Percentiles rank a stretch among this genome's conserved stretches.
These are phyloP conservation scores for Anoura caudifer DNA, from an alignment of 2,113 vertebrate species.

Conservation along the genomic window DNA sequence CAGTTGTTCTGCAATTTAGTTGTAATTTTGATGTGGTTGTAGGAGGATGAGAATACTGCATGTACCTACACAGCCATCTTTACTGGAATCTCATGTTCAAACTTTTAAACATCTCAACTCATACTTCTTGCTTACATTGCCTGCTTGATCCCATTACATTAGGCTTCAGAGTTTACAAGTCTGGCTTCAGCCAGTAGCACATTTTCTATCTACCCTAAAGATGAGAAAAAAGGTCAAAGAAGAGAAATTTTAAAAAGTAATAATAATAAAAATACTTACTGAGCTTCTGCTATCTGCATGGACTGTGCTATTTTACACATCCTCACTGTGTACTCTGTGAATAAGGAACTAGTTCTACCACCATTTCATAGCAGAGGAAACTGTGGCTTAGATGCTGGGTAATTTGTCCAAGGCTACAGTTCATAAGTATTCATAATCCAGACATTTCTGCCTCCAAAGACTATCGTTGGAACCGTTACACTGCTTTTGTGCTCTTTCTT, in stretches of 20 bases:
- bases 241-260: not conserved
- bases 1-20: not conserved
- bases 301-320: not conserved
- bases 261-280: not conserved
- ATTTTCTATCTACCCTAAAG: not conserved
- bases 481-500: slow-evolving; percentile 51
- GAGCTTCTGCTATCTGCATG: not conserved
- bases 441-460: slow-evolving; percentile 25
- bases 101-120: not conserved
- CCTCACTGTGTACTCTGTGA: not conserved
- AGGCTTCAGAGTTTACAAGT: not conserved
- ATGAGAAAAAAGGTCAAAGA: not conserved
- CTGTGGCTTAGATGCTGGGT: not conserved
- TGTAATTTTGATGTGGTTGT: not conserved
- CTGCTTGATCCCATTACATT: not conserved
- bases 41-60: not conserved
- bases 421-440: slow-evolving; percentile 30
- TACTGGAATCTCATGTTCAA: not conserved
- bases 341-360: not conserved
- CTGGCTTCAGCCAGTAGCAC: not conserved
- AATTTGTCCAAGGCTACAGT: slow-evolving; percentile 10
- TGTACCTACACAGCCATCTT: not conserved
- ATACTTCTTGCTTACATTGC: not conserved
- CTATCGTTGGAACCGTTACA: not conserved
- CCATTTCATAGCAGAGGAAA: not conserved